A percentile compares a stretch with the other conserved stretches of the same genome.
Conservation (phyloP, 2,113 vertebrate genomes). For the Eudyptes chrysolophus region DNA sequence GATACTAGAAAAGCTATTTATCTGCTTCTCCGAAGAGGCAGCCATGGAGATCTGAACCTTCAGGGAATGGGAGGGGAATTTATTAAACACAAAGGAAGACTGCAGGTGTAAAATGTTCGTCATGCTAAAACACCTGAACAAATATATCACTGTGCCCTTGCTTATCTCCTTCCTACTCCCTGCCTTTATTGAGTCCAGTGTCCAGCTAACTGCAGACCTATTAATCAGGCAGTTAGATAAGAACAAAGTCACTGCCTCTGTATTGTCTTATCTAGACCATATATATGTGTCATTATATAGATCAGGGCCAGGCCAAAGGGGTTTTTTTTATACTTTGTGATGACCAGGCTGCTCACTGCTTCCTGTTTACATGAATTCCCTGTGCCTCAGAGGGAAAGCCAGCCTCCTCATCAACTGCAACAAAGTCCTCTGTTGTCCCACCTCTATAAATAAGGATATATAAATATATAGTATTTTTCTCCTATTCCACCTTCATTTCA, state of each 20-base stretch:
- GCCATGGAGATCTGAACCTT: background rate
- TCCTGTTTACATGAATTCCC: background rate
- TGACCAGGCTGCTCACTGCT: background rate
- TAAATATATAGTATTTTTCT: background rate
- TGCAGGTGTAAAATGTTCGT: slow-evolving; percentile 39
- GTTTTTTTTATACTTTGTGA: background rate
- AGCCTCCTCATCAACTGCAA: background rate
- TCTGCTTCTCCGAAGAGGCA: background rate
- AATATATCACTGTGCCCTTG: background rate
- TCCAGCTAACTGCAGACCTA: background rate
- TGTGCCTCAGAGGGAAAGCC: background rate
- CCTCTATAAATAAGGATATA: background rate
- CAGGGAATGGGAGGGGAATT: background rate
- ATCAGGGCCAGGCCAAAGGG: background rate
- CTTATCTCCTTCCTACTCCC: slow-evolving; percentile 44
- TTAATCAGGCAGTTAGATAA: slow-evolving; percentile 14
- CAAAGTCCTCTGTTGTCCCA: background rate
- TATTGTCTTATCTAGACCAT: background rate
- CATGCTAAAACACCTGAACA: slow-evolving; percentile 48
- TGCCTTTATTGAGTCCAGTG: background rate
- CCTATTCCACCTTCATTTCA: background rate
- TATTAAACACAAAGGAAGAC: background rate
- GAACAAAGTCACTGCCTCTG: background rate
- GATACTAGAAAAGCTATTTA: background rate
- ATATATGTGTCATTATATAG: background rate